These are phyloP conservation scores for Diarsia rubi DNA, from an alignment of 2,888 invertebrate genomes.

Conservation along the genomic window DNA sequence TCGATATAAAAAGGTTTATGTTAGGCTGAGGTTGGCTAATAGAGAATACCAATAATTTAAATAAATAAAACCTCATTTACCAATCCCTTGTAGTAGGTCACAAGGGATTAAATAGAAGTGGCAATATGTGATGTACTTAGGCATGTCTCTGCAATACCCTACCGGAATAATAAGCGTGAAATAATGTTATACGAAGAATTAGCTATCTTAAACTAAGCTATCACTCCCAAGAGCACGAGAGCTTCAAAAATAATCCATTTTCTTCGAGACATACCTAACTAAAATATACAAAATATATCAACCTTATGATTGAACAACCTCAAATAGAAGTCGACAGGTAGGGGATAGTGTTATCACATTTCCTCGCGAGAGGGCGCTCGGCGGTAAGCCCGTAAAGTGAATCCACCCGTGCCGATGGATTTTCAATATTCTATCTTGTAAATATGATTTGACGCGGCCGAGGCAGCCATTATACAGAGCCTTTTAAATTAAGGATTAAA, in stretches of 20 bases:
- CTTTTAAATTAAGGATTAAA: constrained; percentile 41
- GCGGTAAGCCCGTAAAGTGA: constrained; percentile 48
- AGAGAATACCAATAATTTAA: too few relatives aligned
- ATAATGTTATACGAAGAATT: neutral
- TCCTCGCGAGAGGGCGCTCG: constrained; percentile 36
- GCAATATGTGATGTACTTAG: neutral
- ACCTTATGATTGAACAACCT: constrained; percentile 40
- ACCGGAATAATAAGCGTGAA: neutral
- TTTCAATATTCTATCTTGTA: constrained; percentile 67
- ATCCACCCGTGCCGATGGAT: constrained; percentile 60
- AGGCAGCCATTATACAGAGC: constrained; percentile 31
- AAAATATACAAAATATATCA: constrained; percentile 24
- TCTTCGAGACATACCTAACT: neutral
- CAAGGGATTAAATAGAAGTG: neutral
- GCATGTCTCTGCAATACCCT: neutral
- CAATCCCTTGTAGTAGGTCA: too few relatives aligned
- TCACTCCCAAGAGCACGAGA: neutral
- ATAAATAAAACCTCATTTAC: too few relatives aligned
- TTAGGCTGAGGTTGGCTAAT: too few relatives aligned
- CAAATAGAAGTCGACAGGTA: constrained; percentile 25
- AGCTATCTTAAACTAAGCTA: neutral
- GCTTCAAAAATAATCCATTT: neutral
- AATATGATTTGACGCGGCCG: constrained; percentile 65
- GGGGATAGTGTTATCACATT: constrained; percentile 23
- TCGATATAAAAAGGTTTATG: too few relatives aligned